phyloP scores from a whole-genome alignment of 1,140 invertebrate genomes.

The Condylostylus longicornis region DNA sequence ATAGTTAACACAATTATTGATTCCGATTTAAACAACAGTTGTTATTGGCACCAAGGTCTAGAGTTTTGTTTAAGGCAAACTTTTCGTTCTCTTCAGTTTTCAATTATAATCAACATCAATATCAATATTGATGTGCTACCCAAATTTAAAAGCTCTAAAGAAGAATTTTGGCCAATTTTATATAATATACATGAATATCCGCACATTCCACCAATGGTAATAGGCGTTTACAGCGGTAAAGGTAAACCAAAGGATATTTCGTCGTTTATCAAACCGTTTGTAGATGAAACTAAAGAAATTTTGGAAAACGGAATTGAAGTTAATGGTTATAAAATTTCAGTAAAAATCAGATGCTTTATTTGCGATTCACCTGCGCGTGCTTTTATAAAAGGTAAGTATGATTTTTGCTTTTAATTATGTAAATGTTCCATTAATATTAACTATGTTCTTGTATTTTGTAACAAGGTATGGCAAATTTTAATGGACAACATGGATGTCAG shows the following conservation, averaged over 20 bases:
- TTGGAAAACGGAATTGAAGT: constrained; percentile 3
- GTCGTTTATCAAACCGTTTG: constrained; percentile 7
- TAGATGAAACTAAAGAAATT: constrained; percentile 6
- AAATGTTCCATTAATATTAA: not conserved
- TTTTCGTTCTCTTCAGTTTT: not conserved
- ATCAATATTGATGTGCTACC: constrained; percentile 14
- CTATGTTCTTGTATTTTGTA: constrained; percentile 6
- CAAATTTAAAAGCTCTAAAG: constrained; percentile 14
- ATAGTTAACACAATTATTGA: not conserved
- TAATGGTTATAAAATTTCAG: not conserved
- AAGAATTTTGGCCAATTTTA: constrained; percentile 19
- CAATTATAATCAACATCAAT: constrained; percentile 7
- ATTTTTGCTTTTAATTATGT: no score
- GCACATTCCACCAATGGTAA: constrained; percentile 1
- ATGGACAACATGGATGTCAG: constrained; percentile 11
- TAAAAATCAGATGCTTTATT: constrained; percentile 10
- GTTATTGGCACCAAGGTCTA: not conserved
- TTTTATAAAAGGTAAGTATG: constrained; percentile 12
- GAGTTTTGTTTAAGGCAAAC: not conserved
- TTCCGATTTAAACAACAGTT: not conserved
- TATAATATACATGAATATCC: constrained; percentile 11
- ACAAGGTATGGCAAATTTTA: constrained; percentile 14
- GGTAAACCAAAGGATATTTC: constrained; percentile 10
- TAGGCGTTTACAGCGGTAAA: constrained; percentile 10
- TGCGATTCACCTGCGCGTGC: constrained; percentile 10